Conservation (phyloP, 2,113 vertebrate genomes). For the Salvelinus fontinalis region DNA sequence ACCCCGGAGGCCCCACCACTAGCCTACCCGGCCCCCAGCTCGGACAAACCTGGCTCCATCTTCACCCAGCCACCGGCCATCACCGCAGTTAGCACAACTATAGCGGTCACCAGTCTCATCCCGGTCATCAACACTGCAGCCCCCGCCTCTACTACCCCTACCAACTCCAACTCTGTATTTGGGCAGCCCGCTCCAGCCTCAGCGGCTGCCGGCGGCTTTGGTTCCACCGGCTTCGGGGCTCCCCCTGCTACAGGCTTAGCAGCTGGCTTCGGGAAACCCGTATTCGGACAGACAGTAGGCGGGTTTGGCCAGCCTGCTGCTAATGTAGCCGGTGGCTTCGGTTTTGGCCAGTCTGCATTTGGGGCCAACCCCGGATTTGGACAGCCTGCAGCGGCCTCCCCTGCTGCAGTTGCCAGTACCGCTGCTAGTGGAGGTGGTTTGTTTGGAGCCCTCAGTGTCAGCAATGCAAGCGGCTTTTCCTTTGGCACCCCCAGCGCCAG, state of each 20-base stretch:
- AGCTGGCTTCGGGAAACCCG: slow-evolving; percentile 76
- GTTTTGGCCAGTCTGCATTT: slow-evolving; percentile 75
- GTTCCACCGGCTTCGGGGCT: slow-evolving; percentile 57
- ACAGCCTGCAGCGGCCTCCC: slow-evolving; percentile 63
- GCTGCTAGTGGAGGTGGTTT: slow-evolving; percentile 61
- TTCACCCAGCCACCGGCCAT: slow-evolving; percentile 57
- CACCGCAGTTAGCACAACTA: slow-evolving; percentile 46
- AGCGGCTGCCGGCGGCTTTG: slow-evolving; percentile 67
- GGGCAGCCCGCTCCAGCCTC: slow-evolving; percentile 65
- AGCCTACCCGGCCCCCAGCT: slow-evolving; percentile 38
- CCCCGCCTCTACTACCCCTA: slow-evolving; percentile 50
- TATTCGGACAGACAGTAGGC: slow-evolving; percentile 79
- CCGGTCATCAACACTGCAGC: slow-evolving; percentile 7
- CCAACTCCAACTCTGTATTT: slow-evolving; percentile 52
- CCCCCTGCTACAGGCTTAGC: slow-evolving; percentile 39
- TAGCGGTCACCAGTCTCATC: slow-evolving; percentile 18
- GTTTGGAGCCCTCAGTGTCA: slow-evolving; percentile 77
- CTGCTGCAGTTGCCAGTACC: slow-evolving; percentile 46
- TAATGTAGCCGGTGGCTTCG: slow-evolving; percentile 72
- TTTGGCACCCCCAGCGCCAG: slow-evolving; percentile 75
- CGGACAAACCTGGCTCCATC: slow-evolving; percentile 71
- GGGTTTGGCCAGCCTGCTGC: slow-evolving; percentile 80
- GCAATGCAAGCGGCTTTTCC: slow-evolving; percentile 80
- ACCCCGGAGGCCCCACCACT: slow-evolving; percentile 10
- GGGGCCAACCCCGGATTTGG: slow-evolving; percentile 75